Conservation (phyloP, 1,140 invertebrate species). For the Lordiphosa collinella region DNA sequence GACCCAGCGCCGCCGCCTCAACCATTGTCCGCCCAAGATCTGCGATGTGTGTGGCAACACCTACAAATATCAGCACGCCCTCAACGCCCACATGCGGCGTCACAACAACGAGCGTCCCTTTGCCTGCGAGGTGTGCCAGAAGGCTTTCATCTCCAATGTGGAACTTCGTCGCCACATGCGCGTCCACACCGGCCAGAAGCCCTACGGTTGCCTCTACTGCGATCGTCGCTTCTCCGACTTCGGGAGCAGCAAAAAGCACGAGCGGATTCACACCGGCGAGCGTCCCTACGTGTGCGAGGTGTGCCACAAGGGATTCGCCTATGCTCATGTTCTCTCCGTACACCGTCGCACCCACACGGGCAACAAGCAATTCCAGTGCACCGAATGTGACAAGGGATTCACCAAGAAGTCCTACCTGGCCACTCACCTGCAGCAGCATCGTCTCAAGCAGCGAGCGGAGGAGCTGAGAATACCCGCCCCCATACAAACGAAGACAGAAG, state of each 20-base stretch:
- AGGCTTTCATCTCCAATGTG: slow-evolving; percentile 78
- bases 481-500: slow-evolving; percentile 21
- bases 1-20: slow-evolving; percentile 19
- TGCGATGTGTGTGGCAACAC: slow-evolving; percentile 78
- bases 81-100: slow-evolving; percentile 73
- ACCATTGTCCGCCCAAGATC: slow-evolving; percentile 52
- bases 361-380: slow-evolving; percentile 82
- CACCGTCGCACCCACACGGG: slow-evolving; percentile 84
- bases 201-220: slow-evolving; percentile 86
- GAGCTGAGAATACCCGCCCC: background rate
- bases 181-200: slow-evolving; percentile 79
- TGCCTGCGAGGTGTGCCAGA: slow-evolving; percentile 70
- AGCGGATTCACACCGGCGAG: slow-evolving; percentile 89
- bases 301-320: slow-evolving; percentile 87
- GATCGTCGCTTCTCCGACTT: slow-evolving; percentile 85
- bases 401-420: slow-evolving; percentile 72
- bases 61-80: slow-evolving; percentile 76
- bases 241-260: slow-evolving; percentile 82
- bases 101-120: slow-evolving; percentile 73
- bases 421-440: slow-evolving; percentile 69
- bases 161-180: slow-evolving; percentile 76
- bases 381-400: slow-evolving; percentile 71
- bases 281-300: slow-evolving; percentile 85
- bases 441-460: background rate
- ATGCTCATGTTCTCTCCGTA: slow-evolving; percentile 83